Base-by-base conservation (phyloP, 2,888 invertebrate species). In the Oscheius sp. region DNA sequence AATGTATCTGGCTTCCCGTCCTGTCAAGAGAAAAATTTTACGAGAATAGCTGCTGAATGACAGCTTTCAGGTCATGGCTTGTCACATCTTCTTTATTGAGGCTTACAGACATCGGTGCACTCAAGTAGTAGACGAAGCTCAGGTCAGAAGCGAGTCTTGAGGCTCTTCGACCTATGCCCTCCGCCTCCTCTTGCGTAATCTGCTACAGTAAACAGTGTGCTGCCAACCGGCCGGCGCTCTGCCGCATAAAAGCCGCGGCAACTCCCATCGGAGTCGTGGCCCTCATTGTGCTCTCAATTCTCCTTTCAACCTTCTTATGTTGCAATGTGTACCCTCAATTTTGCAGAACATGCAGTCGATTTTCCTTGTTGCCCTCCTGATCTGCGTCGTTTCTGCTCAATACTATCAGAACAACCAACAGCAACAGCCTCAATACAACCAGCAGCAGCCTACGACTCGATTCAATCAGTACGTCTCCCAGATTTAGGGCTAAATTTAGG, bases 161-260 rank as follows among this genome's bases (percentile, higher is more conserved):
- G 42, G 42, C 42, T 42, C 42, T 42, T 42, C 68, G 68, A 68
- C 68, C 68, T 68, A 51, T 68, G 68, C 68, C 68, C 68, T 68
- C 32, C 55, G 29, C 55, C 53, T 68, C 53, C 53, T 51, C 68
- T 68, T 68, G 68, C 68, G 68, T 68, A 68, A 68, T 68, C 68
- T 68, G 68, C 68, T 68, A 68, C 68, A 68, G 68, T 68, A 68
- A 68, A 68, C 53, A 68, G 68, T 42, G 42, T 68, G 68, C 55
- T 68, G 68, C 68, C 68, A 68, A 68, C 68, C 68, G 68, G 68
- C 68, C 55, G 53, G 55, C 47, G 68, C 68, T 37, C 55, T 55
- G 53, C 55, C 53, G 53, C 68, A 68, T 68, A 68, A 68, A 68
- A 68, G 68, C 68, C 42, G 68, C 11, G 53, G 55, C 68, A 68